A percentile compares a stretch with the other conserved stretches of the same genome.
Evolutionary conservation across 2,888 invertebrate species (phyloP).

Genomic region (Smittia sp.): DNA sequence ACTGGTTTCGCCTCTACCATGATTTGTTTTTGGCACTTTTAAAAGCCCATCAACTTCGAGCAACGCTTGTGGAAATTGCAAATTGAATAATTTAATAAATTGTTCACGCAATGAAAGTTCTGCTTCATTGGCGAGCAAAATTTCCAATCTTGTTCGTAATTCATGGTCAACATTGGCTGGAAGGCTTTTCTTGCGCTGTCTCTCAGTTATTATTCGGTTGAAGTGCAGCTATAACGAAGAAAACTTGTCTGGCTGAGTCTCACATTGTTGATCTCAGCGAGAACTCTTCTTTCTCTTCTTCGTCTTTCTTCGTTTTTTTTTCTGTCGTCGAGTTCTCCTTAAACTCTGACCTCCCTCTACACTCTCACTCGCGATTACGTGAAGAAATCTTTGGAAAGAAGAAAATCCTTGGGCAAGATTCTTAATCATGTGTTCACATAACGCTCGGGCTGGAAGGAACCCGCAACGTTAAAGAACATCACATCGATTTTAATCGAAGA

Average conservation of each 20-base stretch:
- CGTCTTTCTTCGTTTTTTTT: background rate
- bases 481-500: conserved; percentile 9
- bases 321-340: conserved; percentile 23
- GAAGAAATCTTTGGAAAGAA: conserved; percentile 4
- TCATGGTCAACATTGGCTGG: background rate
- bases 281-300: background rate
- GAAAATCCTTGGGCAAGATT: background rate
- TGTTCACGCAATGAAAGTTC: conserved; percentile 18
- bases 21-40: conserved; percentile 20
- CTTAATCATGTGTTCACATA: background rate
- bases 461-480: background rate
- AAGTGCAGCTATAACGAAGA: background rate
- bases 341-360: conserved; percentile 10
- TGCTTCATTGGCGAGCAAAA: background rate
- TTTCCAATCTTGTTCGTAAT: conserved; percentile 18
- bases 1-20: background rate
- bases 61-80: background rate
- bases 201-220: background rate
- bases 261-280: background rate
- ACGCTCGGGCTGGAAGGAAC: background rate
- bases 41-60: conserved; percentile 10
- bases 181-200: background rate
- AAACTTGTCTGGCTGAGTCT: background rate
- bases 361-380: conserved; percentile 19
- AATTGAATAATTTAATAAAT: conserved; percentile 23